phyloP scores from a whole-genome alignment of 1,140 invertebrate species.

The Diprion similis region DNA sequence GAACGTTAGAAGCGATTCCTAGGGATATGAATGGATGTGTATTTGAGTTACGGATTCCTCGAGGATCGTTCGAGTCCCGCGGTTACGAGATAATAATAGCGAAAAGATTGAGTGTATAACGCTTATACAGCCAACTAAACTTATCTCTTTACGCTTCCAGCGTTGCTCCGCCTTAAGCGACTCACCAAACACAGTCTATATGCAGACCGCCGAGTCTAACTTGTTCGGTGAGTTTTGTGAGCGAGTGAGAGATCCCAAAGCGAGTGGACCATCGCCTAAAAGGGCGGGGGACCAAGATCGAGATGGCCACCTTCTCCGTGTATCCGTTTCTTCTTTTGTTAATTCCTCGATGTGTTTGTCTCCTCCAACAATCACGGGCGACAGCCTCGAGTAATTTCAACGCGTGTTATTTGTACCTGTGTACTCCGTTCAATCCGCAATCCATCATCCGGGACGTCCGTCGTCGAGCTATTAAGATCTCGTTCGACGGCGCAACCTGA shows the following conservation, averaged over 20 bases:
- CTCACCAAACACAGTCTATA: too few species aligned
- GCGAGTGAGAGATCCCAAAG: background rate
- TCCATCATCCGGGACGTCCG: background rate
- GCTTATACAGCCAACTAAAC: background rate
- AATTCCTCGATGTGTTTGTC: background rate
- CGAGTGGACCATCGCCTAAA: background rate
- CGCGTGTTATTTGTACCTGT: constrained; percentile 4
- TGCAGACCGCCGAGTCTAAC: background rate
- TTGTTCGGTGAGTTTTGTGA: background rate
- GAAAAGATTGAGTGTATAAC: background rate
- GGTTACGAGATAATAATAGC: too few species aligned
- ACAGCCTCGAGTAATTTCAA: constrained; percentile 1
- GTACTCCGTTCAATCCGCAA: background rate
- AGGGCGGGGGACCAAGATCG: too few species aligned
- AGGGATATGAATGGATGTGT: too few species aligned
- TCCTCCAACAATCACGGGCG: background rate
- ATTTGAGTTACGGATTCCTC: too few species aligned
- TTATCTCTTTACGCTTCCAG: background rate
- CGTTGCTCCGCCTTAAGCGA: background rate
- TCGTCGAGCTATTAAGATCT: background rate
- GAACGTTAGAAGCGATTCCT: too few species aligned
- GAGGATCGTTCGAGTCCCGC: too few species aligned
- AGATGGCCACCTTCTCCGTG: too few species aligned
- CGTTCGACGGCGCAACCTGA: background rate
- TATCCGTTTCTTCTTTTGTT: too few species aligned